Evolutionary conservation across 2,113 vertebrate genomes (phyloP).

Genomic region (Telmatochromis brichardi): DNA sequence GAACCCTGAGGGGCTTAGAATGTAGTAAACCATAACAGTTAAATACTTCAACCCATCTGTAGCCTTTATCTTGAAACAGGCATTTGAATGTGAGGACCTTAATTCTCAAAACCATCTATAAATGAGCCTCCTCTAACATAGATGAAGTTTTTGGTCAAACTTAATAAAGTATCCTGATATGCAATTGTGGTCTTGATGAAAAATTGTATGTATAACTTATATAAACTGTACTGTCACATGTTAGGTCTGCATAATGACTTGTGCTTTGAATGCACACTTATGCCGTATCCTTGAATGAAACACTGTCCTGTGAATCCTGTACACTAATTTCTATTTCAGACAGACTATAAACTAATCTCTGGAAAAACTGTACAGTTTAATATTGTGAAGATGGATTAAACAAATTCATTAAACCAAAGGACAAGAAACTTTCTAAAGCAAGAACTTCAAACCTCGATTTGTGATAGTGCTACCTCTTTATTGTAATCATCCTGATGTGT

Average conservation of each 20-base stretch:
- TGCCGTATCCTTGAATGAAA: not conserved
- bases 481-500: not conserved
- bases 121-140: not conserved
- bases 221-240: not conserved
- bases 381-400: not conserved
- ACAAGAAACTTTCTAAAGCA: not conserved
- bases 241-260: not conserved
- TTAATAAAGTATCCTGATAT: not conserved
- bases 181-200: not conserved
- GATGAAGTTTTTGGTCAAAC: not conserved
- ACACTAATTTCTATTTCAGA: not conserved
- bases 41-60: not conserved
- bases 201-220: not conserved
- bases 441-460: not conserved
- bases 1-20: not conserved
- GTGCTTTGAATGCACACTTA: not conserved
- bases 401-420: not conserved
- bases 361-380: not conserved
- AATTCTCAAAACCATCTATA: not conserved
- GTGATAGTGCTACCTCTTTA: not conserved
- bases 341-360: not conserved
- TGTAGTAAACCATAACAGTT: not conserved
- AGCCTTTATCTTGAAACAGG: not conserved
- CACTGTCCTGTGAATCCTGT: not conserved
- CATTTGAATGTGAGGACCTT: not conserved